These are phyloP conservation scores for Microtus ochrogaster DNA, from an alignment of 2,113 vertebrate species.

Conservation along the genomic window DNA sequence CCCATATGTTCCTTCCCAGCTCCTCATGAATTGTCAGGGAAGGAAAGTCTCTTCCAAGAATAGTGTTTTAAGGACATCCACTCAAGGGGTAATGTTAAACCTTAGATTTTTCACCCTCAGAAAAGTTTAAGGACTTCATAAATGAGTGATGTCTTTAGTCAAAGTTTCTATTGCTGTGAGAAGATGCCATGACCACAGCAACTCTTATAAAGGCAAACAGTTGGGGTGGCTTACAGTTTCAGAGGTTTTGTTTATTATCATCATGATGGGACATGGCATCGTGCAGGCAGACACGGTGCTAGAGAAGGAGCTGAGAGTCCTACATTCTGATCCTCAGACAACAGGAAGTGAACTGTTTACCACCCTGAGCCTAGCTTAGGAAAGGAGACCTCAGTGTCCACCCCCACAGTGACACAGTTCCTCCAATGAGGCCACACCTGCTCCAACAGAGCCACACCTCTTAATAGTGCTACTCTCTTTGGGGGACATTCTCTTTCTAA, in stretches of 20 bases:
- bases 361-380: not conserved
- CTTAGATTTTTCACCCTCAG: not conserved
- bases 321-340: not conserved
- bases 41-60: conserved; percentile 1
- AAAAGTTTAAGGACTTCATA: not conserved
- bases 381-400: not conserved
- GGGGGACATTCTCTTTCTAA: not conserved
- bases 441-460: not conserved
- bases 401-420: not conserved
- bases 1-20: conserved; percentile 29
- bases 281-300: not conserved
- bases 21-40: conserved; percentile 16
- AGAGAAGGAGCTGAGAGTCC: not conserved
- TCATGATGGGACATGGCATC: not conserved
- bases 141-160: not conserved
- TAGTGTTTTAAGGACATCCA: not conserved
- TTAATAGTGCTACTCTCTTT: not conserved
- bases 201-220: not conserved
- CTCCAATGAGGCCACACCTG: not conserved
- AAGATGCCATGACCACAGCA: not conserved
- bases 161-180: not conserved
- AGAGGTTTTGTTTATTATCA: not conserved
- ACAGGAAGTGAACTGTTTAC: not conserved
- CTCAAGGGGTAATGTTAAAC: not conserved
- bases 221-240: not conserved